Percentiles rank a stretch among this genome's conserved stretches.
Conservation (phyloP, 2,113 vertebrate genomes). For the Leucosticte australis region DNA sequence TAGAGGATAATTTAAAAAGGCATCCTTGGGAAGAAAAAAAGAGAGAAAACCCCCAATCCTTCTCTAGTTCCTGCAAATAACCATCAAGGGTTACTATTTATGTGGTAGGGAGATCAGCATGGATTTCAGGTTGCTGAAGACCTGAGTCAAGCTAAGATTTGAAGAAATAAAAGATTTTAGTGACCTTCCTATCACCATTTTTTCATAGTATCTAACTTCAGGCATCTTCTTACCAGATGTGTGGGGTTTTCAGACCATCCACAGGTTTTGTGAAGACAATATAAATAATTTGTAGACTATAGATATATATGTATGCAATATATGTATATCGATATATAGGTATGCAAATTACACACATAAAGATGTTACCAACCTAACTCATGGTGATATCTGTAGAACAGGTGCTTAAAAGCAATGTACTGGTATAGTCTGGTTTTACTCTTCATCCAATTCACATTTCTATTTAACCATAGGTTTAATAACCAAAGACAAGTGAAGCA, state of each 20-base stretch:
- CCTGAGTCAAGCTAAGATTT: neutral
- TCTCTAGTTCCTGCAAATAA: neutral
- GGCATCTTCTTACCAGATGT: neutral
- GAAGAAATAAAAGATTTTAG: neutral
- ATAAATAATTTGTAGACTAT: neutral
- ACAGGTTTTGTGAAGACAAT: neutral
- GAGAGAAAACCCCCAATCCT: fast-evolving
- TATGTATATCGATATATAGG: neutral
- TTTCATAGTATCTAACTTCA: neutral
- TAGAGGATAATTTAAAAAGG: neutral
- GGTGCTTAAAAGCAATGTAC: neutral
- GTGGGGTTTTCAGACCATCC: neutral
- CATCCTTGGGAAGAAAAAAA: fast-evolving
- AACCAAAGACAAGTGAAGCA: neutral
- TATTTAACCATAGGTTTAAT: neutral
- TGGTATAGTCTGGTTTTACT: neutral
- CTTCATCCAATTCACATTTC: neutral
- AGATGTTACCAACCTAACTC: neutral
- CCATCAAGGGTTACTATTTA: neutral
- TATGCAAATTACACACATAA: neutral
- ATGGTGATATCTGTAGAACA: neutral
- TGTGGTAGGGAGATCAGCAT: neutral
- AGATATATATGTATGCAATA: neutral
- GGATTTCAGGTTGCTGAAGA: neutral
- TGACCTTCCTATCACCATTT: neutral